These are phyloP conservation scores for Syngnathoides biaculeatus DNA, from an alignment of 2,113 vertebrate species.

Conservation along the genomic window DNA sequence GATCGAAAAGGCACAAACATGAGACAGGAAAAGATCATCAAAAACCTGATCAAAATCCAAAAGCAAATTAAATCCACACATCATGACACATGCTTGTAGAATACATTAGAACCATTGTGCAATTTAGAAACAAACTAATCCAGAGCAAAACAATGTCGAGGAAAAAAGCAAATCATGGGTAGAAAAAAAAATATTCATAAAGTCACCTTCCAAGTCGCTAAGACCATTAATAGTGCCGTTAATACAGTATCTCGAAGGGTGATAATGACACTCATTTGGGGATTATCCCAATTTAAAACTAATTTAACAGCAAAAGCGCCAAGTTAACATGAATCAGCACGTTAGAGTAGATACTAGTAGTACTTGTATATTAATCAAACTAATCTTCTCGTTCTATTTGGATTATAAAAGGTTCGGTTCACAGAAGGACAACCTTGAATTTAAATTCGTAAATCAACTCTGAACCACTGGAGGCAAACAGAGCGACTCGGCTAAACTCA, in stretches of 20 bases:
- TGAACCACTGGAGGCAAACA: slow-evolving; percentile 25
- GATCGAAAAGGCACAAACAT: no score
- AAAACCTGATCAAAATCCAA: no score
- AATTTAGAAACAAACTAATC: no score
- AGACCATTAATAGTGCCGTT: not conserved
- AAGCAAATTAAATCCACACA: not conserved
- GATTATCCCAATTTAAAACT: slow-evolving; percentile 50
- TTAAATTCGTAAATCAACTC: slow-evolving; percentile 51
- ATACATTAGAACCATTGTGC: no score
- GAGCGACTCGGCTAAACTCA: slow-evolving; percentile 4
- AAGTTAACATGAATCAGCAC: slow-evolving; percentile 35
- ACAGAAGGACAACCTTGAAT: slow-evolving; percentile 24
- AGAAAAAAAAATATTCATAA: not conserved
- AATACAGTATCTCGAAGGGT: slow-evolving; percentile 3
- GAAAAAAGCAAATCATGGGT: not conserved
- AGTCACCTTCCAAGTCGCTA: not conserved
- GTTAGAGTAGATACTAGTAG: slow-evolving; percentile 6
- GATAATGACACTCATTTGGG: slow-evolving; percentile 30
- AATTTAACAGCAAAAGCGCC: not conserved
- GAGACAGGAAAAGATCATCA: no score
- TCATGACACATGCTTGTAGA: no score
- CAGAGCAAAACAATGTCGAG: not conserved
- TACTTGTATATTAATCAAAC: slow-evolving; percentile 39
- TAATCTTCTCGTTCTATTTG: slow-evolving; percentile 53
- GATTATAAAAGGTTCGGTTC: slow-evolving; percentile 53